These are phyloP conservation scores for Chloropsis hardwickii DNA, from an alignment of 2,113 vertebrate species.

Conservation along the genomic window DNA sequence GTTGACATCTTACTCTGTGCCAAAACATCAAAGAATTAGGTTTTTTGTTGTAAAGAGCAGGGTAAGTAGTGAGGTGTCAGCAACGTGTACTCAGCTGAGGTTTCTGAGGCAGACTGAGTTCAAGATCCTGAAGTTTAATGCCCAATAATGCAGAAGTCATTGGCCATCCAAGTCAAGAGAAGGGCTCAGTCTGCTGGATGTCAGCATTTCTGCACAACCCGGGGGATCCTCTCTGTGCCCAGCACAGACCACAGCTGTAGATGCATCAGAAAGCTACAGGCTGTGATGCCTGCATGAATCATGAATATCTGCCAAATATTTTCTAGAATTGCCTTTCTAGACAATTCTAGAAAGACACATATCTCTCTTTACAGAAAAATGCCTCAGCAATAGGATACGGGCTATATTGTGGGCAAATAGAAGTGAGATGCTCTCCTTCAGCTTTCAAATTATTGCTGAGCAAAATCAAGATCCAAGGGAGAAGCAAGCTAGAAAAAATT, in stretches of 20 bases:
- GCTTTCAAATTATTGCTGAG: background rate
- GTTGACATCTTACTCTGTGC: background rate
- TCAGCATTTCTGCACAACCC: background rate
- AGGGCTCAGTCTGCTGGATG: background rate
- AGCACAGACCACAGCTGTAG: background rate
- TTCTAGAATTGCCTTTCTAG: background rate
- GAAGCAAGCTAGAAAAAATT: background rate
- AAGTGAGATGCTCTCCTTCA: background rate
- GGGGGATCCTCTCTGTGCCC: rapidly evolving
- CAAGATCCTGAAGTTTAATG: background rate
- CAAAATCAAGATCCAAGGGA: background rate
- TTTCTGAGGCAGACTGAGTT: background rate
- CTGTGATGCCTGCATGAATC: background rate
- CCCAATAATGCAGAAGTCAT: background rate
- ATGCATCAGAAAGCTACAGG: background rate
- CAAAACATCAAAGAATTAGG: background rate
- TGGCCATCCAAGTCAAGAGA: background rate
- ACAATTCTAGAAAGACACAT: too few species aligned
- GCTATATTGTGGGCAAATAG: background rate
- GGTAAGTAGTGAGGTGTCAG: background rate
- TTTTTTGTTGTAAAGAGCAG: background rate
- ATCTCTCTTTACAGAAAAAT: background rate
- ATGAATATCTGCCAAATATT: background rate
- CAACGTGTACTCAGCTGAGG: background rate
- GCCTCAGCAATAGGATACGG: background rate